These are phyloP conservation scores for Mechanitis mazaeus DNA, from an alignment of 2,888 invertebrate genomes.

Conservation along the genomic window DNA sequence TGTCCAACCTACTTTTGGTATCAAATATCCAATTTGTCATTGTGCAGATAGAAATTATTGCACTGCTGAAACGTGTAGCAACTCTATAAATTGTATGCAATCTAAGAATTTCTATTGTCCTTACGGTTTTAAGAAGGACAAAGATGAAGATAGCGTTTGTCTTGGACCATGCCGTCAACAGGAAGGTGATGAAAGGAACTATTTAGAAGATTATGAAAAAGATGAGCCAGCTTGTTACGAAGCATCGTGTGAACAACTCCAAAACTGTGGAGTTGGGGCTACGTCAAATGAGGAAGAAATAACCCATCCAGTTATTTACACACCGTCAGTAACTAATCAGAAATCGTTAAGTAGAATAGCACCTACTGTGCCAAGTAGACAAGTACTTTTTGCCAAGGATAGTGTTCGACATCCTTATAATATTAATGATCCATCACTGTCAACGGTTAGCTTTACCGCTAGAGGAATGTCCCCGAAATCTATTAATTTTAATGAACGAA, in stretches of 20 bases:
- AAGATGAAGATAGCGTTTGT: constrained; percentile 2
- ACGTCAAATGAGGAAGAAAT: constrained; percentile 5
- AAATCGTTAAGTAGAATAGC: background rate
- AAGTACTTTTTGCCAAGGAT: too few relatives aligned
- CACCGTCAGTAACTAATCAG: background rate
- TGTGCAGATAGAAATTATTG: constrained; percentile 22
- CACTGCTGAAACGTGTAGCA: constrained; percentile 17
- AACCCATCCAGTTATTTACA: background rate
- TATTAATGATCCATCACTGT: too few relatives aligned
- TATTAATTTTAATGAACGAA: background rate
- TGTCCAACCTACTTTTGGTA: constrained; percentile 5
- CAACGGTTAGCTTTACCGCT: too few relatives aligned
- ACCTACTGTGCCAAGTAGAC: background rate
- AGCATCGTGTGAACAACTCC: background rate
- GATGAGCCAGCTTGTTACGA: background rate
- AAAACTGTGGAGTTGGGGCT: background rate
- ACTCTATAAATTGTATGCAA: constrained; percentile 11
- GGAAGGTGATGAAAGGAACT: background rate
- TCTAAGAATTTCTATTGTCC: background rate
- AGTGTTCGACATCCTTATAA: too few relatives aligned
- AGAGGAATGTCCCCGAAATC: background rate
- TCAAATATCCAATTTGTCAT: constrained; percentile 13
- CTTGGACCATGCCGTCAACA: background rate
- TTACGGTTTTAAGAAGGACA: background rate
- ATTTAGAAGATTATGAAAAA: constrained; percentile 7